Evolutionary conservation across 2,797 vertebrate species (phyloP).

Genomic region (Remorina albescens): DNA sequence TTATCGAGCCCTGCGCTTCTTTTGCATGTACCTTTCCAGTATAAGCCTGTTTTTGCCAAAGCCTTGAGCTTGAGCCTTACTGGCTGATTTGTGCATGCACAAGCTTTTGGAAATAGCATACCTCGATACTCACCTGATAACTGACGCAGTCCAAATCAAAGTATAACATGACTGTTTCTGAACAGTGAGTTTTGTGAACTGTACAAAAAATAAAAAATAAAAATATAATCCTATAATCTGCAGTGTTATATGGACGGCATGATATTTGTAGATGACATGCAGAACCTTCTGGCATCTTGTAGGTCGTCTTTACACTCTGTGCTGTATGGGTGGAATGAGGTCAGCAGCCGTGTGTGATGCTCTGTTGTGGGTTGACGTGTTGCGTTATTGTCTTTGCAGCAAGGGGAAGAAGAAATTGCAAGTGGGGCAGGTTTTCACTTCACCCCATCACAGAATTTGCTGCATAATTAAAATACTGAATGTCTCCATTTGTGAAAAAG

Average conservation of each 20-base stretch:
- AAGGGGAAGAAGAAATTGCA: conserved; percentile 42
- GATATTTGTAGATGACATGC: conserved; percentile 77
- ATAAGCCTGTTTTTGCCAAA: conserved; percentile 72
- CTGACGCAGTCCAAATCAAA: conserved; percentile 58
- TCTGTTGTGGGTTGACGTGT: conserved; percentile 66
- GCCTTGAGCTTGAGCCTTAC: conserved; percentile 68
- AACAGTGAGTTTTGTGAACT: conserved; percentile 69
- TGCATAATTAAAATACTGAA: conserved; percentile 56
- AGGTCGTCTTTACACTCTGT: conserved; percentile 74
- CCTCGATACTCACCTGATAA: conserved; percentile 61
- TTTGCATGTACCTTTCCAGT: conserved; percentile 80
- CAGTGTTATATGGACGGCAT: conserved; percentile 80
- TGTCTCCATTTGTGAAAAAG: conserved; percentile 45
- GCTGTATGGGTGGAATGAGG: conserved; percentile 52
- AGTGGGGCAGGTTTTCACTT: conserved; percentile 39
- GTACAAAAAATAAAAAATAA: conserved; percentile 78
- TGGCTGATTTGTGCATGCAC: conserved; percentile 76
- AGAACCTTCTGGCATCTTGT: conserved; percentile 75
- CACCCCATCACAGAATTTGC: conserved; percentile 45
- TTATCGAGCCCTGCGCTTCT: conserved; percentile 52
- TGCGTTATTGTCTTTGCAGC: conserved; percentile 57
- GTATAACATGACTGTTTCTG: conserved; percentile 54
- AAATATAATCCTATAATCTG: conserved; percentile 71
- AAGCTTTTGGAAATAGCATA: conserved; percentile 65
- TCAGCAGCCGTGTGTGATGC: conserved; percentile 49